Evolutionary conservation across 2,888 invertebrate species (phyloP).

Genomic region (Margaritifera margaritifera): DNA sequence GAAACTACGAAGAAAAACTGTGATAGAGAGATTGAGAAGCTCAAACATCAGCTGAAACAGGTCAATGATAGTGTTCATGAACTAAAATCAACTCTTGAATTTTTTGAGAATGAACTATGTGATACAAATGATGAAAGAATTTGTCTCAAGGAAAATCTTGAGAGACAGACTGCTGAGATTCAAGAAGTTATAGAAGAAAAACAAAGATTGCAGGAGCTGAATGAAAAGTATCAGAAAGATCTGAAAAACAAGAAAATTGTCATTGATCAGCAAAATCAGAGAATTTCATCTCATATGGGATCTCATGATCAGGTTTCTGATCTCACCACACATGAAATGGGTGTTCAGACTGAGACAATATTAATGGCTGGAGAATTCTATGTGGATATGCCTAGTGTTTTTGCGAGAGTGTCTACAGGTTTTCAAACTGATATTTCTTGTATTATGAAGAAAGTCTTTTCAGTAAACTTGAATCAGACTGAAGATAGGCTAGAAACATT

Average conservation of each 20-base stretch:
- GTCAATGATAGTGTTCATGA: conserved; percentile 44
- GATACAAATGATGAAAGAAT: conserved; percentile 33
- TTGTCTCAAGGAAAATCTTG: conserved; percentile 32
- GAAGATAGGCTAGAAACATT: too few species aligned
- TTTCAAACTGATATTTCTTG: too few species aligned
- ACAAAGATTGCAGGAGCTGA: conserved; percentile 31
- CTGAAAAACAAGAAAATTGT: conserved; percentile 37
- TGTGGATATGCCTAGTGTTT: background rate
- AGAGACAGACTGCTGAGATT: conserved; percentile 29
- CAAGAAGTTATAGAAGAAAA: conserved; percentile 30
- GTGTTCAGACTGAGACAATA: conserved; percentile 1
- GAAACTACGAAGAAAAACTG: conserved; percentile 43
- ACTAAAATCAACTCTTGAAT: conserved; percentile 40
- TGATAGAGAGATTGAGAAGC: conserved; percentile 40
- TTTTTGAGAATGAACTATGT: conserved; percentile 42
- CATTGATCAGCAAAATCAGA: conserved; percentile 16
- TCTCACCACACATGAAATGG: background rate
- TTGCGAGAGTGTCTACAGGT: too few species aligned
- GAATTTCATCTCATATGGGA: too few species aligned
- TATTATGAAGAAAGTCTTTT: too few species aligned
- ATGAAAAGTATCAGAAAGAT: conserved; percentile 40
- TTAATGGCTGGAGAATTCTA: conserved; percentile 2
- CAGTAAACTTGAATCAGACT: too few species aligned
- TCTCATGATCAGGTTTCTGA: too few species aligned
- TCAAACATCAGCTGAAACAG: conserved; percentile 40